A percentile compares a stretch with the other conserved stretches of the same genome.
Evolutionary conservation across 2,113 vertebrate species (phyloP).

Genomic region (Tragelaphus strepsiceros): DNA sequence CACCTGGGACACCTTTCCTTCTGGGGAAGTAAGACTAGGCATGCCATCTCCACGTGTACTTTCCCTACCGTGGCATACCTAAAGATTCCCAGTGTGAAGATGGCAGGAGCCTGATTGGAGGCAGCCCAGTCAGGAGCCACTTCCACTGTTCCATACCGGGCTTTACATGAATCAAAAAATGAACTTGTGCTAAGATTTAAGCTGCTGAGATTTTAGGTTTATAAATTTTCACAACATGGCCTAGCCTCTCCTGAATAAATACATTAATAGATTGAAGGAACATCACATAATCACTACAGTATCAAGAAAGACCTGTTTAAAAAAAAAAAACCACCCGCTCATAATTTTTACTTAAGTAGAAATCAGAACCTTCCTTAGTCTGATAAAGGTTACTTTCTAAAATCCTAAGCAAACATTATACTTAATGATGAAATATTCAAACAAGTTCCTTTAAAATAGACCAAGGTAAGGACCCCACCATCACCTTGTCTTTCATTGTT

Average conservation of each 20-base stretch:
- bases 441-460: not conserved
- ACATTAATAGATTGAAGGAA: not conserved
- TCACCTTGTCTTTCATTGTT: not conserved
- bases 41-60: not conserved
- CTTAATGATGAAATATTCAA: not conserved
- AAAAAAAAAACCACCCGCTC: not conserved
- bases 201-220: not conserved
- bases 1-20: not conserved
- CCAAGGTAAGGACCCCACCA: not conserved
- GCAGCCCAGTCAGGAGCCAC: not conserved
- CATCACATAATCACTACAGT: accelerated
- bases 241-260: not conserved
- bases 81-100: not conserved
- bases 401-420: not conserved
- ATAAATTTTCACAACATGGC: not conserved
- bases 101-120: not conserved
- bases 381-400: not conserved
- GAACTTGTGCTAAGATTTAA: not conserved
- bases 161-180: accelerated
- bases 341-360: not conserved
- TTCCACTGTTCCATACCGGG: not conserved
- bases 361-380: not conserved
- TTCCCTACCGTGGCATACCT: accelerated
- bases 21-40: not conserved
- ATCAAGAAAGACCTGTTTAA: not conserved